Base-by-base conservation (phyloP, 2,888 invertebrate species). In the Hydrotaea diabolus region DNA sequence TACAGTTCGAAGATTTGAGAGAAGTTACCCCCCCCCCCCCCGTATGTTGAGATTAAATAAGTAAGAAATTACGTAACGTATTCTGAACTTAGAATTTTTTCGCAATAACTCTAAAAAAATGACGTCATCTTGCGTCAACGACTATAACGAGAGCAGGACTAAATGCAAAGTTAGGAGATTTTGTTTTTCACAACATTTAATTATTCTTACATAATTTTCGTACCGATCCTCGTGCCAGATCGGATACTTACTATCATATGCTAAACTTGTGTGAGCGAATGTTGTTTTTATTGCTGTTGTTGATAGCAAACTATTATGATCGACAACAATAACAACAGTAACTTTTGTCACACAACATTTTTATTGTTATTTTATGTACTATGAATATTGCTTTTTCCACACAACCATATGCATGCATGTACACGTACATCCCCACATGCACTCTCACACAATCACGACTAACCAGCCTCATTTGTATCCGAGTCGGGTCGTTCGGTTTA, bases 241-340 rank as follows among this genome's bases (percentile, higher is more conserved):
- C 43, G 13, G 11, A 19, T 21, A 39, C 39, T 11, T 66, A 64
- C 13, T 59, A 26, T 23, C 26, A 59, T 59, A 43, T 66, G 43
- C 43, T 21, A 43, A 64, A 64, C 43, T 17, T 39, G 66, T 66
- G 43, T 66, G 39, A 43, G 43, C 43, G 13, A 66, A 21, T 66
- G 43, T 66, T 66, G 31, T 39, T 19, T 71, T 62, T 53, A 9
- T 31, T 77, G 76, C 31, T 66, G 57, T 55, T 73, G 62, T 62
- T 71, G 74, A 77, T 77, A 49, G 57, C 64, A 4, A 31, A 31
- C 31, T 31, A 31, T 31, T 31, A 31, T 31, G 31, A 31, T 31
- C 3, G 79, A 49, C 49, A 77, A 71, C 21, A 78, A 57, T n/a
- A 43, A 71, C 64, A 81, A 59, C 31, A 31, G 31, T 31, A 4